Evolutionary conservation across 2,113 vertebrate genomes (phyloP).

Genomic region (Oophaga pumilio): DNA sequence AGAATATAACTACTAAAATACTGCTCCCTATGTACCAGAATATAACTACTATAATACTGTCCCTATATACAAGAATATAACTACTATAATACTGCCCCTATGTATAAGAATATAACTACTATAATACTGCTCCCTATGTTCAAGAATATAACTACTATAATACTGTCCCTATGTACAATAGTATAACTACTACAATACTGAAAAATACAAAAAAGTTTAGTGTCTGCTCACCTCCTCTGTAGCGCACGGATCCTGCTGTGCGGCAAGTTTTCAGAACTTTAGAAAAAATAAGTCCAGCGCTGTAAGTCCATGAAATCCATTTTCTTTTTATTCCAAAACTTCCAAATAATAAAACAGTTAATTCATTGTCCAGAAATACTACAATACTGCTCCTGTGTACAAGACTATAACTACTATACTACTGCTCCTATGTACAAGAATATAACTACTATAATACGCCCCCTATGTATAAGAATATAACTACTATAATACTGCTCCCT

Average conservation of each 20-base stretch:
- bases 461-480: neutral
- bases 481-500: neutral
- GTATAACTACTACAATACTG: conserved; percentile 6
- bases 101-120: neutral
- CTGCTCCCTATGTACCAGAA: neutral
- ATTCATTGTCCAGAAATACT: neutral
- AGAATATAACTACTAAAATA: conserved; percentile 3
- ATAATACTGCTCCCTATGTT: neutral
- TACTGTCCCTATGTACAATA: neutral
- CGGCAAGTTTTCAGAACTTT: no score
- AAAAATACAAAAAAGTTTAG: no score
- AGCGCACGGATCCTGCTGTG: neutral
- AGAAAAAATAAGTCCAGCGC: no score
- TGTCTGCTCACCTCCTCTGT: no score
- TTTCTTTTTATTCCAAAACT: no score
- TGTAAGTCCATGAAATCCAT: no score
- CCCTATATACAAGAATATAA: neutral
- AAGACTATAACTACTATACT: neutral
- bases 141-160: conserved; percentile 5
- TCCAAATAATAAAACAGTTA: no score
- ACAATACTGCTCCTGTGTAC: neutral
- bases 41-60: neutral
- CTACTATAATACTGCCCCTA: neutral
- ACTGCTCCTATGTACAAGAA: neutral
- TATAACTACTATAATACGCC: neutral